Percentiles rank a stretch among this genome's conserved stretches.
phyloP scores from a whole-genome alignment of 2,797 vertebrate species.

The Ctenochaetus hawaiiensis region DNA sequence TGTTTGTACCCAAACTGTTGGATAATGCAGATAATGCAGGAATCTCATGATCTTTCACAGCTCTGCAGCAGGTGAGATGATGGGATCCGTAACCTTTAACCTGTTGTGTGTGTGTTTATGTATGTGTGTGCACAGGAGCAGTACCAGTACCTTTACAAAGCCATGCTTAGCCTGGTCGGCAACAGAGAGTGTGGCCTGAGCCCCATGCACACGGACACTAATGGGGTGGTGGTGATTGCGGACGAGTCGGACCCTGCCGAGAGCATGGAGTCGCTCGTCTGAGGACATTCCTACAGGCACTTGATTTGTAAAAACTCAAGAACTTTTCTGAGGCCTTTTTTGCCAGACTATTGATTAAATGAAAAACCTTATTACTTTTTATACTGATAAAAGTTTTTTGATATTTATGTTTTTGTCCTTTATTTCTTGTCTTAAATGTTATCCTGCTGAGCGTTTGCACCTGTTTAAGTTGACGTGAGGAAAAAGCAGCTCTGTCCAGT shows the following conservation, averaged over 20 bases:
- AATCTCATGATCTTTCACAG: too few species aligned
- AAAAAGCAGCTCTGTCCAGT: conserved; percentile 93
- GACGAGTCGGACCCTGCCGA: conserved; percentile 96
- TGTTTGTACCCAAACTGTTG: too few species aligned
- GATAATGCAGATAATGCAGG: too few species aligned
- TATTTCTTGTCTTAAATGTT: conserved; percentile 94
- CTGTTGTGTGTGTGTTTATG: conserved; percentile 9
- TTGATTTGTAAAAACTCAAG: conserved; percentile 90
- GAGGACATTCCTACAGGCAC: conserved; percentile 83
- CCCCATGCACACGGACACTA: conserved; percentile 92
- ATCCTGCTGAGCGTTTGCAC: conserved; percentile 99
- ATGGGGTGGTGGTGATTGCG: conserved; percentile 90
- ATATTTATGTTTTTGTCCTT: conserved; percentile 99
- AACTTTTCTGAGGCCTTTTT: conserved; percentile 99
- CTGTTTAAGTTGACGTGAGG: conserved; percentile 88
- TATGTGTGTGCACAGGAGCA: conserved; percentile 87
- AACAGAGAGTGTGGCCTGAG: conserved; percentile 93
- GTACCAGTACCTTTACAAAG: conserved; percentile 99
- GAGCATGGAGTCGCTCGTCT: conserved; percentile 99
- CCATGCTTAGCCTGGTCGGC: conserved; percentile 97
- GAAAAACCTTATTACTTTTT: conserved; percentile 99
- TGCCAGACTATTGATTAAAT: conserved; percentile 99
- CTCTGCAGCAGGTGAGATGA: too few species aligned
- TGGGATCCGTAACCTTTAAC: neutral
- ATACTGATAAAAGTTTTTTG: conserved; percentile 95